A percentile compares a stretch with the other conserved stretches of the same genome.
These are phyloP conservation scores for Phaethon lepturus DNA, from an alignment of 2,113 vertebrate genomes.

Conservation along the genomic window DNA sequence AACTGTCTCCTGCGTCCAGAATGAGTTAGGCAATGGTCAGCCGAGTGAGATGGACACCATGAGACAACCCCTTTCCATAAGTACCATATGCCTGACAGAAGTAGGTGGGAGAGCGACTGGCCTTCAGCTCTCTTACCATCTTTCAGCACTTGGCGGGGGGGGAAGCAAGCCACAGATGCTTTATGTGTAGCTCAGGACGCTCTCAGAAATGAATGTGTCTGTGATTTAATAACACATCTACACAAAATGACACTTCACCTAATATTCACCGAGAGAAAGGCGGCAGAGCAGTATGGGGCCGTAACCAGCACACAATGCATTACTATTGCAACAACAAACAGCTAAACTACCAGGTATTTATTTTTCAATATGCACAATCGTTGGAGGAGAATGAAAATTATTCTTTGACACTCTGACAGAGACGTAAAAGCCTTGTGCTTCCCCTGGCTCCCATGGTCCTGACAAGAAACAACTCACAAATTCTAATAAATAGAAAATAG, in stretches of 20 bases:
- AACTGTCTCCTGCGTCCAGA: background rate
- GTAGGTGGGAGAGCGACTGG: background rate
- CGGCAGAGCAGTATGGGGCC: background rate
- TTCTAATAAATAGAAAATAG: constrained; percentile 66
- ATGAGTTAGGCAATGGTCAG: background rate
- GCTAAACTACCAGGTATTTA: constrained; percentile 54
- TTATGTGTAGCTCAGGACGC: constrained; percentile 33
- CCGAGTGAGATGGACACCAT: background rate
- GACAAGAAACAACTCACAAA: constrained; percentile 46
- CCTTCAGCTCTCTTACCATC: background rate
- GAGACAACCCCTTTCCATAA: background rate
- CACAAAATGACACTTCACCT: constrained; percentile 24
- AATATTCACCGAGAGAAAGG: constrained; percentile 28
- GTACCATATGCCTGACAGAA: background rate
- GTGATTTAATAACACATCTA: constrained; percentile 64
- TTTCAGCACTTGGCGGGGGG: background rate
- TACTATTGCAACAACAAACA: constrained; percentile 43
- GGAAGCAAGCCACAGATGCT: background rate
- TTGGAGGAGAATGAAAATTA: constrained; percentile 29
- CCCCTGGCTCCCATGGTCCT: background rate
- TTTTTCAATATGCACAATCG: constrained; percentile 15
- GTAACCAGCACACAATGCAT: constrained; percentile 11
- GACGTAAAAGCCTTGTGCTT: background rate
- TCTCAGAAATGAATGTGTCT: constrained; percentile 23
- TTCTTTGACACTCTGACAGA: background rate